Evolutionary conservation across 2,888 invertebrate species (phyloP), one percentile per base, ranked within the genome.

Genomic region (Perdita meconis): DNA sequence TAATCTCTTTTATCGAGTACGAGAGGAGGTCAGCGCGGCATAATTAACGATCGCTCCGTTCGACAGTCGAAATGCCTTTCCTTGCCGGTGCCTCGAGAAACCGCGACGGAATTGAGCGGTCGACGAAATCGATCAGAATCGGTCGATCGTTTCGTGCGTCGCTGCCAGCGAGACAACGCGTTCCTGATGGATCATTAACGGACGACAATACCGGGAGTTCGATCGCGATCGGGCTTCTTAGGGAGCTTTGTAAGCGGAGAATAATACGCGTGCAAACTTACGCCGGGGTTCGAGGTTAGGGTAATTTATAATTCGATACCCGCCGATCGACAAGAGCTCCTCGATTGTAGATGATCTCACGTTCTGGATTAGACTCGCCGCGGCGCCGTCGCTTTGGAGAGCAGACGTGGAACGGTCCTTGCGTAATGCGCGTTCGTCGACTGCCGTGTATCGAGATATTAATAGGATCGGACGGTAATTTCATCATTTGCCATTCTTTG

Each of bases 261-360:
- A 67, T 61, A 61, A 71, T 60, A 56, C 59, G 61, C 50, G 55
- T 16, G 70, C 57, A 65, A 73, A 59, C 40, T 66, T 71, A 66
- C 60, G 68, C 69, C 55, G 13, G 24, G 51, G 40, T 66, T n/a
- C 80, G 78, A 83, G 81, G 76, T 78, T 81, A 67, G 36, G 61
- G 59, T 70, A 83, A 83, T 83, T 91, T 90, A 91, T 91, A 90
- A 90, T 86, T 80, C 86, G 75, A 81, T 82, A 82, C 77, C 67
- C 70, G 73, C 85, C 83, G 86, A 87, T 87, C 87, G 88, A 86
- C 87, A 81, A 34, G 75, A 56, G 73, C 67, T 67, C 56, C 50
- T 60, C 40, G 76, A 72, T 75, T 73, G 75, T 73, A 66, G 75
- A 77, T 80, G 83, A 85, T 84, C 83, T 64, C 67, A 63, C 69